These are phyloP conservation scores for Ephestia elutella DNA, from an alignment of 1,140 invertebrate species.

Conservation along the genomic window DNA sequence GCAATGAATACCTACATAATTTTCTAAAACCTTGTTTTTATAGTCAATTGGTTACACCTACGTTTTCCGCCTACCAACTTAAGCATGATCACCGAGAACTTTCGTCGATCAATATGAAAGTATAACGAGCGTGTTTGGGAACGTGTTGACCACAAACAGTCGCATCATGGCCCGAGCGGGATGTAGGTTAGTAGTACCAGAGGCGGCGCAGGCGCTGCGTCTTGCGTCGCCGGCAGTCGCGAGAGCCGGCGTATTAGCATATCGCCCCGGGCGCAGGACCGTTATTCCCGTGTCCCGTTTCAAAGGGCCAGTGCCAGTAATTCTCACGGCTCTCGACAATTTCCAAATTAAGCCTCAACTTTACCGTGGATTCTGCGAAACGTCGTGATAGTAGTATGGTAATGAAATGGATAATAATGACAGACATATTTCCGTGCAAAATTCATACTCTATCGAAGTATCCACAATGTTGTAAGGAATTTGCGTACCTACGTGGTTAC, in stretches of 20 bases:
- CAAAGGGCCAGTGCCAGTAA: slow-evolving; percentile 28
- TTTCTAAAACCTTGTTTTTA: neutral
- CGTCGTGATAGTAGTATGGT: slow-evolving; percentile 3
- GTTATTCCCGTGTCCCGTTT: slow-evolving; percentile 52
- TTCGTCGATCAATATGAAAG: slow-evolving; percentile 66
- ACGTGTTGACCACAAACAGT: slow-evolving; percentile 55
- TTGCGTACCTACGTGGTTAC: too few relatives aligned
- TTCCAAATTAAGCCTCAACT: slow-evolving; percentile 25
- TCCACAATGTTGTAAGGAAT: neutral
- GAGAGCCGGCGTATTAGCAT: slow-evolving; percentile 54
- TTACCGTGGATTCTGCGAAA: slow-evolving; percentile 14
- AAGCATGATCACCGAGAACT: slow-evolving; percentile 41
- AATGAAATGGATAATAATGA: slow-evolving; percentile 1
- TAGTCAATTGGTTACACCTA: slow-evolving; percentile 27
- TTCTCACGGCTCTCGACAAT: slow-evolving; percentile 41
- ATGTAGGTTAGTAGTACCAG: slow-evolving; percentile 67
- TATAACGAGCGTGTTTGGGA: slow-evolving; percentile 64
- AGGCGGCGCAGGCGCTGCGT: slow-evolving; percentile 34
- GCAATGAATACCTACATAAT: too few relatives aligned
- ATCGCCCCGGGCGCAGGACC: slow-evolving; percentile 51
- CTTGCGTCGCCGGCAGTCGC: slow-evolving; percentile 23
- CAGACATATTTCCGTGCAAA: neutral
- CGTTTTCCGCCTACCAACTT: slow-evolving; percentile 29
- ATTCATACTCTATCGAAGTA: neutral
- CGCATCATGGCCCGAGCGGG: slow-evolving; percentile 50